Conservation (phyloP, 2,797 vertebrate species). For the Loriculus beryllinus region DNA sequence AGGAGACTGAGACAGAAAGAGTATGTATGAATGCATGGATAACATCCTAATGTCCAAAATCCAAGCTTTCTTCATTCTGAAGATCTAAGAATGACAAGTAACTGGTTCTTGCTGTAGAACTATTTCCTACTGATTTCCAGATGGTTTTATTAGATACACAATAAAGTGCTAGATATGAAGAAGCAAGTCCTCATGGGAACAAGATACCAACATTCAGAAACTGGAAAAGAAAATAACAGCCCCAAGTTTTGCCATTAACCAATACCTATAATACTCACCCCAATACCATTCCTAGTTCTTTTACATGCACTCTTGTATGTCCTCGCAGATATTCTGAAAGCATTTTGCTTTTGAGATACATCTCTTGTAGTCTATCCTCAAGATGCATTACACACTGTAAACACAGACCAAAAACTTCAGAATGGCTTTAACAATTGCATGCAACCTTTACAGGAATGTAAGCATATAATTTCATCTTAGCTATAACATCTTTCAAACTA, state of each 20-base stretch:
- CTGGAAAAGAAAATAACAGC: not conserved
- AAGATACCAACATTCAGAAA: not conserved
- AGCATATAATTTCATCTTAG: not conserved
- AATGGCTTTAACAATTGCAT: not conserved
- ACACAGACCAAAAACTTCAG: constrained; percentile 5
- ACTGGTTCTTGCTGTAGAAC: not conserved
- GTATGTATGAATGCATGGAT: rapidly evolving
- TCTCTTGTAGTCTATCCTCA: constrained; percentile 85
- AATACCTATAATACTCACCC: constrained; percentile 76
- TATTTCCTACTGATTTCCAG: not conserved
- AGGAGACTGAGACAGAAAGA: not conserved
- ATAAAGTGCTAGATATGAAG: not conserved
- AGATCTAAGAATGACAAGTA: not conserved
- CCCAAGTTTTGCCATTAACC: not conserved
- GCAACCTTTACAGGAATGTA: not conserved
- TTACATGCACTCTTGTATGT: constrained; percentile 84
- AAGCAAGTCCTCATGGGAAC: not conserved
- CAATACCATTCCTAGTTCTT: constrained; percentile 82
- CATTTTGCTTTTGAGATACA: constrained; percentile 90
- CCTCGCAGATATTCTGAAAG: constrained; percentile 86
- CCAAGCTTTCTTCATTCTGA: not conserved
- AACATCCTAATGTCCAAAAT: not conserved
- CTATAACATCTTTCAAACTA: not conserved
- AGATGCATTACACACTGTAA: constrained; percentile 87
- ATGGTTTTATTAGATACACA: not conserved